Conservation (phyloP, 2,888 invertebrate genomes). For the Trachelus troglodyta region DNA sequence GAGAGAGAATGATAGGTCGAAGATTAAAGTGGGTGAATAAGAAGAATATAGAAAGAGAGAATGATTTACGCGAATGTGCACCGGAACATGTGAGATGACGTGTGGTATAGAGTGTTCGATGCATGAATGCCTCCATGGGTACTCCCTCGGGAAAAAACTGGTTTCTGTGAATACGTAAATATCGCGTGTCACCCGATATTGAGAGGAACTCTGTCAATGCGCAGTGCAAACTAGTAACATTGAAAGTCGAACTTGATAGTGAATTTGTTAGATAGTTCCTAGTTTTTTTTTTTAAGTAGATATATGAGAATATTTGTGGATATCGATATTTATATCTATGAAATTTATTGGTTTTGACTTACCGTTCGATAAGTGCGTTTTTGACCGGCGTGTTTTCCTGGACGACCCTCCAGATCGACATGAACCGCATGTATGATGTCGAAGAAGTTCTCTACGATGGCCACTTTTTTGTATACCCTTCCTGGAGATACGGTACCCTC, state of each 20-base stretch:
- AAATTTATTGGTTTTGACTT: constrained; percentile 62
- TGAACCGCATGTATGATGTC: constrained; percentile 97
- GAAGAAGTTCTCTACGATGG: constrained; percentile 97
- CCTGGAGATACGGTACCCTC: constrained; percentile 61
- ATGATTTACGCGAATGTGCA: constrained; percentile 55
- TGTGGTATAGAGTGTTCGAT: constrained; percentile 57
- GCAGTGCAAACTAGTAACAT: neutral
- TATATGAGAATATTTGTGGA: neutral
- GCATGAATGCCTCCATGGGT: constrained; percentile 52
- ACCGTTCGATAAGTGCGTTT: constrained; percentile 96
- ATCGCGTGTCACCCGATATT: constrained; percentile 34
- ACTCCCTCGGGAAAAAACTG: constrained; percentile 35
- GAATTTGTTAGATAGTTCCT: no score
- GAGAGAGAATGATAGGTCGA: constrained; percentile 16
- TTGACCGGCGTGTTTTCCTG: constrained; percentile 96
- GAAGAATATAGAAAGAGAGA: constrained; percentile 35
- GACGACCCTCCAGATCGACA: constrained; percentile 91
- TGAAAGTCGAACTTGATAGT: no score
- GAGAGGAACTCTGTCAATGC: constrained; percentile 5
- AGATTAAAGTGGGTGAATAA: constrained; percentile 21
- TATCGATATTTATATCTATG: constrained; percentile 1
- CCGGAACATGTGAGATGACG: constrained; percentile 59
- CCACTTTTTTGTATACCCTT: constrained; percentile 89
- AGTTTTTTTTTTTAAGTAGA: neutral
- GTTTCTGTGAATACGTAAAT: constrained; percentile 39